Evolutionary conservation across 2,888 invertebrate genomes (phyloP).

Genomic region (Drosophila sordidapex): DNA sequence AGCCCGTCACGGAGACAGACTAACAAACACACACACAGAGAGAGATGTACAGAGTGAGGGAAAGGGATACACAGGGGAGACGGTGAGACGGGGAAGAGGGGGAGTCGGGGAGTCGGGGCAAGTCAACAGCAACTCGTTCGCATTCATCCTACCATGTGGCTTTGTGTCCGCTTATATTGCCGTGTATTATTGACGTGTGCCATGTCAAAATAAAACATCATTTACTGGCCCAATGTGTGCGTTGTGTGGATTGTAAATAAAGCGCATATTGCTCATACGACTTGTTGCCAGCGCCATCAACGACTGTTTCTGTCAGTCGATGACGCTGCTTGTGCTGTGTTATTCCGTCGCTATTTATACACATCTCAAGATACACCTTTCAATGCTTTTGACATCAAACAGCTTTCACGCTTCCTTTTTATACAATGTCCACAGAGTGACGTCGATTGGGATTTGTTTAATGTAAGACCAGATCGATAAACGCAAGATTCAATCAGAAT

Average conservation of each 20-base stretch:
- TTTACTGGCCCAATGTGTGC: conserved; percentile 43
- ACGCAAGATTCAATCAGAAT: neutral
- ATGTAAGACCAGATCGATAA: neutral
- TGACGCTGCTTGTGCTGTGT: conserved; percentile 1
- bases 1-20: conserved; percentile 30
- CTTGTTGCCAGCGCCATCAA: conserved; percentile 62
- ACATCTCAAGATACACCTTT: conserved; percentile 1
- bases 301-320: conserved; percentile 17
- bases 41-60: conserved; percentile 15
- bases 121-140: conserved; percentile 38
- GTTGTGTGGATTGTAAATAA: conserved; percentile 65
- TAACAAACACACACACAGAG: conserved; percentile 6
- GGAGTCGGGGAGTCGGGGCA: neutral
- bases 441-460: neutral
- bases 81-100: neutral
- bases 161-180: conserved; percentile 34
- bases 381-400: neutral
- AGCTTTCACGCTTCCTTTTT: neutral
- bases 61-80: neutral
- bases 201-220: conserved; percentile 69
- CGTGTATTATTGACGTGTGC: conserved; percentile 68
- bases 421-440: neutral
- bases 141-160: conserved; percentile 11
- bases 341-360: conserved; percentile 10
- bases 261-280: conserved; percentile 72